Conservation (phyloP, 2,888 invertebrate species). For the Dermolepida albohirtum region DNA sequence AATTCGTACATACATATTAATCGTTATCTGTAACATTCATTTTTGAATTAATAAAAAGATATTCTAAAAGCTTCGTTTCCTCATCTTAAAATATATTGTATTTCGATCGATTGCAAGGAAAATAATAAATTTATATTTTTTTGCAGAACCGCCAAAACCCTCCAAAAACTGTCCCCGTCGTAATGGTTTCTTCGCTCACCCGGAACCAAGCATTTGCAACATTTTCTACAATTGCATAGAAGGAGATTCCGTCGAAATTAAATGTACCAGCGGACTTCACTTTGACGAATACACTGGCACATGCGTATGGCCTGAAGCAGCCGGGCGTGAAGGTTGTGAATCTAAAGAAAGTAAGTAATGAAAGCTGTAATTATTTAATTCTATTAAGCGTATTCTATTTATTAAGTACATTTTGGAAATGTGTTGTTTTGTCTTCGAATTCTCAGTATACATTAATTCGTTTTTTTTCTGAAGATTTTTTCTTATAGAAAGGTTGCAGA, state of each 20-base stretch:
- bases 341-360: constrained; percentile 59
- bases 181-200: constrained; percentile 93
- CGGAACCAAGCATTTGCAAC: constrained; percentile 84
- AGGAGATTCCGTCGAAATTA: constrained; percentile 81
- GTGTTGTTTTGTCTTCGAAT: not conserved
- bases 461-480: no score
- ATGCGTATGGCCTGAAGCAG: constrained; percentile 89
- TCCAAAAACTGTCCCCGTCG: constrained; percentile 81
- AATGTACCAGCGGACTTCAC: constrained; percentile 89
- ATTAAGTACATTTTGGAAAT: not conserved
- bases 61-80: no score
- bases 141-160: constrained; percentile 79
- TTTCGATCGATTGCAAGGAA: no score
- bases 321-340: constrained; percentile 80
- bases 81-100: no score
- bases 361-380: not conserved
- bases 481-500: no score
- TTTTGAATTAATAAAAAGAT: no score
- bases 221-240: constrained; percentile 91
- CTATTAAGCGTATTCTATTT: not conserved
- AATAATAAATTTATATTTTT: not conserved
- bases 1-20: no score
- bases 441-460: no score
- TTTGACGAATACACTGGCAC: constrained; percentile 91
- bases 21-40: no score